These are phyloP conservation scores for Drosophila peninsularis DNA, from an alignment of 2,888 invertebrate genomes.

Conservation along the genomic window DNA sequence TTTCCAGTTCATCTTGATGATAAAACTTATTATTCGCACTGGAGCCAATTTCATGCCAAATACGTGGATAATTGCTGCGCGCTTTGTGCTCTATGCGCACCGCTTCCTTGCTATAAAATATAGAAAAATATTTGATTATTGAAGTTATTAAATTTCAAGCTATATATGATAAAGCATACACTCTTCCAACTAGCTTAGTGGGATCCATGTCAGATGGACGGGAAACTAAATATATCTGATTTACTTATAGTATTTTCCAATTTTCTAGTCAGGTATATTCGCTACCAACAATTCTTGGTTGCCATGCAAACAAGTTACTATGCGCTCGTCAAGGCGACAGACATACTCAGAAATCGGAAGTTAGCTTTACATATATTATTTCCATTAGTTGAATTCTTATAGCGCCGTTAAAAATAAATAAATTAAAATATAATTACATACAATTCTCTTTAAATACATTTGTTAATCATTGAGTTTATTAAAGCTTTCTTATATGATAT, in stretches of 20 bases:
- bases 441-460: background rate
- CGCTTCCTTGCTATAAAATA: conserved; percentile 84
- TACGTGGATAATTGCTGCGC: conserved; percentile 77
- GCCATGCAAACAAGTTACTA: background rate
- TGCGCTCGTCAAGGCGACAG: background rate
- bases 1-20: conserved; percentile 79
- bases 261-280: background rate
- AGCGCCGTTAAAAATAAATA: too few relatives aligned
- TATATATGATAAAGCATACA: conserved; percentile 23
- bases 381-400: too few relatives aligned
- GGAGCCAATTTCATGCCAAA: conserved; percentile 74
- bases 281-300: background rate
- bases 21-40: conserved; percentile 77
- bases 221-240: background rate
- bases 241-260: background rate
- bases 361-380: background rate
- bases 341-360: background rate
- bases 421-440: too few relatives aligned
- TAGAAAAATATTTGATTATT: background rate
- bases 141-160: background rate
- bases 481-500: conserved; percentile 12
- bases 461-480: conserved; percentile 6
- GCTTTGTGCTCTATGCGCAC: conserved; percentile 79
- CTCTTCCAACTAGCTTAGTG: conserved; percentile 43
- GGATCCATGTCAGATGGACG: conserved; percentile 38